A percentile compares a stretch with the other conserved stretches of the same genome.
Evolutionary conservation across 2,888 invertebrate genomes (phyloP).

Genomic region (Tricholauxania praeusta): DNA sequence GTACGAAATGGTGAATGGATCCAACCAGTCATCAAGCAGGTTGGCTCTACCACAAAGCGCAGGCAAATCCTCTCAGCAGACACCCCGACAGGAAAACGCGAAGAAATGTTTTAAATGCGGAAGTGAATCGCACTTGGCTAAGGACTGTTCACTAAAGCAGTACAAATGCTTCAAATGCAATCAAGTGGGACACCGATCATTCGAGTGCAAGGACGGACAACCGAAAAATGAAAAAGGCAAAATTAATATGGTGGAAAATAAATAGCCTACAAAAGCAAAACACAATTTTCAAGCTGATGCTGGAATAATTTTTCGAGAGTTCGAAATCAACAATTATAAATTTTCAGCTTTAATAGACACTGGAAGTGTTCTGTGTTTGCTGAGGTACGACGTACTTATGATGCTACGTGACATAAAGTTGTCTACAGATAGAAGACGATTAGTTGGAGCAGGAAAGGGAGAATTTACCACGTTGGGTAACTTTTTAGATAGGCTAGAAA

Average conservation of each 20-base stretch:
- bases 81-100: background rate
- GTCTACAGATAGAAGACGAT: background rate
- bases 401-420: background rate
- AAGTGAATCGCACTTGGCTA: background rate
- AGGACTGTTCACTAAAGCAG: constrained; percentile 1
- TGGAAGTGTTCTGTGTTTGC: background rate
- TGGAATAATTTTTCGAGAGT: background rate
- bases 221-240: background rate
- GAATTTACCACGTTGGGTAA: constrained; percentile 3
- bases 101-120: constrained; percentile 19
- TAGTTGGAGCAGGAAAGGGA: background rate
- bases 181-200: constrained; percentile 4
- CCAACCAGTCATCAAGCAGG: constrained; percentile 11
- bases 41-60: background rate
- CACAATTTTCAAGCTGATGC: background rate
- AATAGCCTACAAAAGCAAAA: background rate
- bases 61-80: background rate
- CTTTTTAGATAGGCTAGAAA: background rate
- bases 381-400: background rate
- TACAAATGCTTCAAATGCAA: constrained; percentile 5
- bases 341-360: background rate
- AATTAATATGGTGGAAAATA: background rate
- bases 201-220: background rate
- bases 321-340: background rate
- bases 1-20: constrained; percentile 38